A percentile compares a stretch with the other conserved stretches of the same genome.
These are phyloP conservation scores for Pristionchus maxplancki DNA, from an alignment of 2,888 invertebrate species.

Conservation along the genomic window DNA sequence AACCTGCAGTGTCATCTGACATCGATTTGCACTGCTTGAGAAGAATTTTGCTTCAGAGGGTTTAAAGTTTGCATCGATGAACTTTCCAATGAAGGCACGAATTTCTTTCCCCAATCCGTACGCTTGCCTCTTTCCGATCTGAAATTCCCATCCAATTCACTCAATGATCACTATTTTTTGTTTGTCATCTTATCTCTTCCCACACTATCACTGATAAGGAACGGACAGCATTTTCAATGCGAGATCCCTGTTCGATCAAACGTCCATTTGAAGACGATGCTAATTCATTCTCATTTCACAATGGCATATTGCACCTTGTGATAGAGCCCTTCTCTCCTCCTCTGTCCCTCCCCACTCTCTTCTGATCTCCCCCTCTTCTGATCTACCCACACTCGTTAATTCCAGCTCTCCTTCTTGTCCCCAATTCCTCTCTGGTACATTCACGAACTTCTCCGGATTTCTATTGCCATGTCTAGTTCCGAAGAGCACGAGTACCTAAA, in stretches of 20 bases:
- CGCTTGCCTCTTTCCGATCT: constrained; percentile 68
- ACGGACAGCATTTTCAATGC: not conserved
- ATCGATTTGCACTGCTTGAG: constrained; percentile 66
- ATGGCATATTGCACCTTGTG: no score
- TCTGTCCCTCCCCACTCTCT: not conserved
- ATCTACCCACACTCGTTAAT: constrained; percentile 56
- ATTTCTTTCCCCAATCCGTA: constrained; percentile 64
- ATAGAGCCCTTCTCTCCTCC: no score
- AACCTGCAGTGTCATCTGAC: constrained; percentile 71
- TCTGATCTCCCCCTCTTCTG: not conserved
- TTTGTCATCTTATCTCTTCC: no score
- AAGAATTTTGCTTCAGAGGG: constrained; percentile 63
- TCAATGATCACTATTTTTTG: not conserved
- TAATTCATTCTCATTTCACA: no score
- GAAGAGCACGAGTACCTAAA: constrained; percentile 49
- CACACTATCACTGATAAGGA: not conserved
- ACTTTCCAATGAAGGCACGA: constrained; percentile 59
- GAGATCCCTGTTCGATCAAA: no score
- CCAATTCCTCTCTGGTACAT: constrained; percentile 54
- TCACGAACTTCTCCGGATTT: constrained; percentile 60
- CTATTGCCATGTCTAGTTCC: constrained; percentile 63
- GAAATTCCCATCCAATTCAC: not conserved
- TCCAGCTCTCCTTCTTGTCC: constrained; percentile 61
- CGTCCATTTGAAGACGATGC: no score
- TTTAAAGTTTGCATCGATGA: constrained; percentile 57